Conservation (phyloP, 2,797 vertebrate species). For the Loriculus beryllinus region DNA sequence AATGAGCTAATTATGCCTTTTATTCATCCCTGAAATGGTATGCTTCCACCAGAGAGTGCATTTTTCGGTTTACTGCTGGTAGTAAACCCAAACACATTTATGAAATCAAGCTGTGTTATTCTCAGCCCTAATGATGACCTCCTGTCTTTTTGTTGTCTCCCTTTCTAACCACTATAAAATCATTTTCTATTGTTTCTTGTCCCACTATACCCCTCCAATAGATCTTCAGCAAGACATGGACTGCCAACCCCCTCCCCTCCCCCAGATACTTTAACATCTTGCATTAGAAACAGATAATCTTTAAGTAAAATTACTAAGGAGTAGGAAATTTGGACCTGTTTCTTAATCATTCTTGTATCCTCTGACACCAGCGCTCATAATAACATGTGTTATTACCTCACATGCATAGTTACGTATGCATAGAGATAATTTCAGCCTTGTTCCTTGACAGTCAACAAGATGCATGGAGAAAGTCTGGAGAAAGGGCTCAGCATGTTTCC, state of each 20-base stretch:
- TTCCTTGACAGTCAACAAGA: neutral
- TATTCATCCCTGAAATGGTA: constrained; percentile 40
- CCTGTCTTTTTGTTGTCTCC: neutral
- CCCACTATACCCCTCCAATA: neutral
- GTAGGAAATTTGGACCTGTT: neutral
- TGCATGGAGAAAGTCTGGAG: neutral
- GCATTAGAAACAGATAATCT: neutral
- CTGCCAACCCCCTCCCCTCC: neutral
- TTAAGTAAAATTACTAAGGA: neutral
- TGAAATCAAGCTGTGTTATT: neutral
- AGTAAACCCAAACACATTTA: constrained; percentile 25
- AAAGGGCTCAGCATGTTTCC: neutral
- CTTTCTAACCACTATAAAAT: neutral
- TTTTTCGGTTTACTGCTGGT: constrained; percentile 19
- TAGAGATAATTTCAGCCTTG: neutral
- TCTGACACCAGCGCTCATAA: neutral
- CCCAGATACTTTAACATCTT: neutral
- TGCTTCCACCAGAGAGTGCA: neutral
- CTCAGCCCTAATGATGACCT: neutral
- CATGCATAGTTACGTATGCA: neutral
- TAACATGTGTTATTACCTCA: no score
- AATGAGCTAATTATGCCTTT: constrained; percentile 38
- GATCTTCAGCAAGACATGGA: neutral
- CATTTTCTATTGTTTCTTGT: neutral
- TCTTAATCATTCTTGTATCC: neutral